Base-by-base conservation (phyloP, 2,888 invertebrate species). In the Chloroclysta siterata region DNA sequence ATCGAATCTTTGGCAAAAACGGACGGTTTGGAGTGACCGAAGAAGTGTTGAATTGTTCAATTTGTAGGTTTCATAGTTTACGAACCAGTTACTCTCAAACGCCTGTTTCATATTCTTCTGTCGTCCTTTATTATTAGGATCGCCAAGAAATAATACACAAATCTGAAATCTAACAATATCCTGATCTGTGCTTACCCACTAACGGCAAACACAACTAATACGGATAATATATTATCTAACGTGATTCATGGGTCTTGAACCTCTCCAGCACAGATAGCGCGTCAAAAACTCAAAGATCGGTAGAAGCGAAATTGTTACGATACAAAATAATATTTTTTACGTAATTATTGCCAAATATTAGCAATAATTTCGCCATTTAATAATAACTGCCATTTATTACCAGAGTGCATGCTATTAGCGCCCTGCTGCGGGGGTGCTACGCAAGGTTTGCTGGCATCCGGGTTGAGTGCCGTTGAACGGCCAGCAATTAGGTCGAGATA, bases 401-500 rank as follows among this genome's bases (percentile, higher is more conserved):
- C 66, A 57, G 63, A 67, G 69, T 69, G 64, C 68, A 72, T 57
- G 75, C 55, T 56, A 62, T 81, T 81, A 83, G 77, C 77, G 70
- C 70, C 75, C 70, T 64, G 63, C 65, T 66, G 72, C 61, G 71
- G 69, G 72, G 67, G 71, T 68, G 73, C 78, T 76, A 68, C 60
- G 75, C 64, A 72, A 78, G 77, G 77, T 81, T 76, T 81, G 83
- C 82, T 83, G 77, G 79, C 82, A 87, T 84, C 80, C 83, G 86
- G 83, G 88, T 88, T 84, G 85, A 89, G 89, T 84, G 87, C 74
- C 82, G 81, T 88, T 87, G 84, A 88, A 88, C 84, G 87, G 79
- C 78, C 84, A 81, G 79, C 88, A 89, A 89, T 88, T 88, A 87
- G 89, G 89, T 89, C 89, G 87, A 77, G 77, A 75, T 77, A 82